Evolutionary conservation across 2,888 invertebrate genomes (phyloP).

Genomic region (Cosmia pyralina): DNA sequence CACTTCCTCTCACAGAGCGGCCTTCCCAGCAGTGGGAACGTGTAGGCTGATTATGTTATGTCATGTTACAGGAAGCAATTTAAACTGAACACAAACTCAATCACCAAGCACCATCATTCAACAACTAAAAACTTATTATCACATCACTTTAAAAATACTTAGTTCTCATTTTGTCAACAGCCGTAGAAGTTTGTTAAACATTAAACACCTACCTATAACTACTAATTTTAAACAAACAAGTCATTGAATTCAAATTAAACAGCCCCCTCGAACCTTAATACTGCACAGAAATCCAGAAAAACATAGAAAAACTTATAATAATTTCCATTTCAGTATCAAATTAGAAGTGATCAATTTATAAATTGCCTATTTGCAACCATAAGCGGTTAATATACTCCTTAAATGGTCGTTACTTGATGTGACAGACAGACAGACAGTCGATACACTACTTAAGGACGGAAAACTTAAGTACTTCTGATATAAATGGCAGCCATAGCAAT

Average conservation of each 20-base stretch:
- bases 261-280: slow-evolving; percentile 46
- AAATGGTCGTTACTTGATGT: slow-evolving; percentile 75
- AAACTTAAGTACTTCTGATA: slow-evolving; percentile 40
- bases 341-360: slow-evolving; percentile 78
- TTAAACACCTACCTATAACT: neutral
- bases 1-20: too few relatives aligned
- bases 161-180: slow-evolving; percentile 24
- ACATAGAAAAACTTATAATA: slow-evolving; percentile 76
- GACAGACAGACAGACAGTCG: slow-evolving; percentile 81
- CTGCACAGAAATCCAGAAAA: slow-evolving; percentile 46
- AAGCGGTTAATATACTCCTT: slow-evolving; percentile 83
- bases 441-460: slow-evolving; percentile 69
- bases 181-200: slow-evolving; percentile 27
- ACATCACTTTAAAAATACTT: slow-evolving; percentile 28
- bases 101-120: neutral
- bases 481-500: slow-evolving; percentile 20
- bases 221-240: slow-evolving; percentile 43
- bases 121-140: slow-evolving; percentile 5
- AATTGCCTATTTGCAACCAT: slow-evolving; percentile 85
- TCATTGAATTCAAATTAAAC: slow-evolving; percentile 56
- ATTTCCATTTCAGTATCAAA: slow-evolving; percentile 73
- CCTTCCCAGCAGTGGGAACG: too few relatives aligned
- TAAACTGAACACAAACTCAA: slow-evolving; percentile 4
- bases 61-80: too few relatives aligned
- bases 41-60: too few relatives aligned